Base-by-base conservation (phyloP, 2,113 vertebrate genomes). In the Callipepla californica region DNA sequence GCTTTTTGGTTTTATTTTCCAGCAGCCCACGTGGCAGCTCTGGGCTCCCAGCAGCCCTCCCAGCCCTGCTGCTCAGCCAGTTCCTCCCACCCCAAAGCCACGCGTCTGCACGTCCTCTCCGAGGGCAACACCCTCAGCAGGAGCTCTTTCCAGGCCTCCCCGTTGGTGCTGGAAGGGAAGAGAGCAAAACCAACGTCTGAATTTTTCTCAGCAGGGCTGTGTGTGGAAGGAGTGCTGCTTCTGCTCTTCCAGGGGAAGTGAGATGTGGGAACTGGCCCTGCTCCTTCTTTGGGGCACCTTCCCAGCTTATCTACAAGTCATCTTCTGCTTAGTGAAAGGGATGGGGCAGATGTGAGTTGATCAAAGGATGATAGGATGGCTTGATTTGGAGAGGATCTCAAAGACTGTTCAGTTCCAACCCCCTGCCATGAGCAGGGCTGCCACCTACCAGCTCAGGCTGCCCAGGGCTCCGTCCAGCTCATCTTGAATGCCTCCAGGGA, bases 1-100 rank as follows among this genome's bases (percentile, higher is more conserved):
- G 42, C 63, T 93, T 93, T 73, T 82, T 73, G 62, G 68, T 40
- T 84, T 83, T 68, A 70, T 75, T 91, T 82, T 69, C 73, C 77
- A 93, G 76, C 66, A 50, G 69, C 59, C 16, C 26, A 25, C 5
- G 5, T 51, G 44, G 87, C 67, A 80, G 47, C 23, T 13, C 15
- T 32, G 68, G n/a, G 30, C 44, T 85, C 38, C 38, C 50, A 42
- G 21, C 67, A 82, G 2, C 13, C 21, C 61, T 42, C 30, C 73
- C 1, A 1, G 50, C 22, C 32, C 8, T 12, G 53, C 0, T 0
- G 58, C 69, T 84, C 70, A 62, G 28, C 19, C 30, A 34, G 45
- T 47, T 53, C 70, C 66, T 81, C 80, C 86, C 4, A 26, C 22
- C 26, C 0, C 0, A 25, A 4, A 3, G 42, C 50, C 40, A 26